Evolutionary conservation across 2,113 vertebrate species (phyloP), one percentile per base, ranked within the genome.

Genomic region (Sinocyclocheilus rhinocerous): DNA sequence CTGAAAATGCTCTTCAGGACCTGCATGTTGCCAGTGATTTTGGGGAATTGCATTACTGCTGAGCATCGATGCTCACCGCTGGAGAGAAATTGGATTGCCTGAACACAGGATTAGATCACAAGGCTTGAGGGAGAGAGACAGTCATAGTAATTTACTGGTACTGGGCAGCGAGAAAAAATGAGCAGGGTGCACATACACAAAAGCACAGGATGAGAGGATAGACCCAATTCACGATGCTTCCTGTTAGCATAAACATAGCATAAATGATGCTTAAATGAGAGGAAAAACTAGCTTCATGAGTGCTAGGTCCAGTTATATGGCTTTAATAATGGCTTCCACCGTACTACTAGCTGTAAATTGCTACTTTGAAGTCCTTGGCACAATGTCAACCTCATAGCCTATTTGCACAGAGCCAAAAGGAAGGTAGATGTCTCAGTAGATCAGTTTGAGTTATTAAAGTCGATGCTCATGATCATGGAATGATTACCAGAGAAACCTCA

Each of bases 21-120:
- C 70, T 76, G 55, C 39, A 36, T 36, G 79, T 79, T 57, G 39
- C 80, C 45, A 63, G 75, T 73, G 63, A 81, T 86, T 70, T 86
- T 42, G 67, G 18, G 18, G 65, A 77, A 82, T 59, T 88, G 83
- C 76, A 88, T 81, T 87, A 82, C 79, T 72, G 79, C 73, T 83
- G 75, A 73, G 75, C 36, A 79, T 22, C 39, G 63, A 78, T 76
- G 11, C 59, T 15, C 77, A 81, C 59, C 57, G 83, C 26, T 39
- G 81, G 79, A 77, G 45, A 83, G 73, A 85, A 87, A 89, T 82
- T 89, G 83, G 63, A 89, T 87, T 87, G 70, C 69, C 83, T 87
- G 80, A 88, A 77, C 65, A 76, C 63, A 33, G 84, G 75, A 88
- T 87, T 77, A 81, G 81, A 89, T 76, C 70, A 88, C 29, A 83